A percentile compares a stretch with the other conserved stretches of the same genome.
phyloP scores from a whole-genome alignment of 2,888 invertebrate species.

The Bedellia somnulentella region DNA sequence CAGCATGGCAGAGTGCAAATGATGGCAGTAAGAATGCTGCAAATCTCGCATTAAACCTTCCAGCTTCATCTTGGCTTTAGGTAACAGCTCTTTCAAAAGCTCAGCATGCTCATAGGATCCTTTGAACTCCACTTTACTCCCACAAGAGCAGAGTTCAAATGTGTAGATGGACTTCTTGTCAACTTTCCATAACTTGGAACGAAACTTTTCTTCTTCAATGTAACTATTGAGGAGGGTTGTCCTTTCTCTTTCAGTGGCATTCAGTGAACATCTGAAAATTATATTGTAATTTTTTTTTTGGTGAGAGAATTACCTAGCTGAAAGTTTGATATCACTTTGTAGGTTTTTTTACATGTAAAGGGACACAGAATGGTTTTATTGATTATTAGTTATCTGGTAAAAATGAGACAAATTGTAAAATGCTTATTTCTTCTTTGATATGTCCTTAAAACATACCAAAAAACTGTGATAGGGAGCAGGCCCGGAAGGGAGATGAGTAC shows the following conservation, averaged over 20 bases:
- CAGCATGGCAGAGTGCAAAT: slow-evolving; percentile 35
- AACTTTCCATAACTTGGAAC: slow-evolving; percentile 29
- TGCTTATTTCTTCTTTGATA: too few species aligned
- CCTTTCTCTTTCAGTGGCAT: slow-evolving; percentile 32
- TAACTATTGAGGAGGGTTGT: slow-evolving; percentile 22
- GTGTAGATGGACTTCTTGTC: slow-evolving; percentile 20
- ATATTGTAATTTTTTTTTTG: too few species aligned
- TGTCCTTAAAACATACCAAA: too few species aligned
- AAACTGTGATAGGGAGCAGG: too few species aligned
- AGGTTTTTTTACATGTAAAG: too few species aligned
- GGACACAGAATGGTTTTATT: too few species aligned
- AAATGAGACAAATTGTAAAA: too few species aligned
- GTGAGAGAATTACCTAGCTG: too few species aligned
- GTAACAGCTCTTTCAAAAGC: slow-evolving; percentile 27
- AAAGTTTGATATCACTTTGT: too few species aligned
- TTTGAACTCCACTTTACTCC: slow-evolving; percentile 18
- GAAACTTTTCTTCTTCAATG: slow-evolving; percentile 26
- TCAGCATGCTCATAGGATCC: slow-evolving; percentile 31
- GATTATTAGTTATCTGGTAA: too few species aligned
- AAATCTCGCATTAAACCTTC: slow-evolving; percentile 30
- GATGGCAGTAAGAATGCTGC: slow-evolving; percentile 41
- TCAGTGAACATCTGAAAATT: slow-evolving; percentile 30
- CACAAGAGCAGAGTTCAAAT: slow-evolving; percentile 27
- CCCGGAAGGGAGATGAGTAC: too few species aligned
- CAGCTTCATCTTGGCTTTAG: slow-evolving; percentile 29